Base-by-base conservation (phyloP, 1,140 invertebrate species). In the Ooceraea biroi region DNA sequence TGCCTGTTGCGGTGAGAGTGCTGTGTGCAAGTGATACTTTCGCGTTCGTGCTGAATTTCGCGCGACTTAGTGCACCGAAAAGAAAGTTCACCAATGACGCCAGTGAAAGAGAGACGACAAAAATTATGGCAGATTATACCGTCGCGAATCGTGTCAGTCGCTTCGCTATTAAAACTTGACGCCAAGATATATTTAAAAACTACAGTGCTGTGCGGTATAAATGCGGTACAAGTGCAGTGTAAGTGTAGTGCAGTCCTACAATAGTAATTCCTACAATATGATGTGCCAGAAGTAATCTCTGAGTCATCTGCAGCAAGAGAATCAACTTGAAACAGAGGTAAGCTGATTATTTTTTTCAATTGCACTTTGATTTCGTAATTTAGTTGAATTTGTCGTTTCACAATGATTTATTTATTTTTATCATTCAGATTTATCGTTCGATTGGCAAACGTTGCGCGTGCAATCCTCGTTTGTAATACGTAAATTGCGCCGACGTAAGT, bases 1-100 rank as follows among this genome's bases (percentile, higher is more conserved):
- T 41, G 60, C 74, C 74, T 77, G 74, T 77, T 77, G 74, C 73
- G 30, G 46, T 36, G 58, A 30, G 57, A 61, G 44, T 22, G 50
- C 44, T 14, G n/a, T n/a, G 58, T 14, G 73, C 30, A 4, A 60
- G 2, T 36, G 11, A 12, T 41, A 10, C 11, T 12, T 17, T 60
- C 55, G 55, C 22, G 71, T 58, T 73, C 7, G 30, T 27, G 19
- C 14, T 50, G 66, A 57, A 58, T 36, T 57, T 73, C 36, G 30
- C 25, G 57, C 57, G 44, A 36, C 27, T 66, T 66, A 41, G 61
- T 77, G 5, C 61, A 41, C 17, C 11, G 61, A 77, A 66, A 17
- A 27, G 48, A 27, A 77, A 77, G 19, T 66, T 66, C 14, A 36
- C 36, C 66, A 58, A 27, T 52, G 74, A 77, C 46, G 48, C 30